phyloP scores from a whole-genome alignment of 2,888 invertebrate genomes.

The Odontocolon sp. region DNA sequence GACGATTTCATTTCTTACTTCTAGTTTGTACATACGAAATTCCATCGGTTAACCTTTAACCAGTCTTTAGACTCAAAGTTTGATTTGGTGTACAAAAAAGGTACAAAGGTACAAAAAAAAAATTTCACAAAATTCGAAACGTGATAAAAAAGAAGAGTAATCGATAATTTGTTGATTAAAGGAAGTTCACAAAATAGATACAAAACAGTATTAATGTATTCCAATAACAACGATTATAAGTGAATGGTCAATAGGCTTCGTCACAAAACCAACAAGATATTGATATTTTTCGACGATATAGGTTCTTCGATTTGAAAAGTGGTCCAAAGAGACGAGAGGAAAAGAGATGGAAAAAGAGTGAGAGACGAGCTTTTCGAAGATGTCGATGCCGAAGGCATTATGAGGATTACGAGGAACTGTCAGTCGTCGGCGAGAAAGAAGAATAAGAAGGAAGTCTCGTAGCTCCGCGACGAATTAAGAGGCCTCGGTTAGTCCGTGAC shows the following conservation, averaged over 20 bases:
- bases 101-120: too few species aligned
- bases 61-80: too few species aligned
- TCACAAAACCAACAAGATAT: background rate
- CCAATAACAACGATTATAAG: background rate
- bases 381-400: constrained; percentile 44
- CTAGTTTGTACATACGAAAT: too few species aligned
- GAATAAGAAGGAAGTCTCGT: constrained; percentile 10
- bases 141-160: too few species aligned
- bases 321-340: background rate
- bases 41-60: too few species aligned
- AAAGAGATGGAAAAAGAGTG: constrained; percentile 7
- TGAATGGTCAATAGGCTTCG: background rate
- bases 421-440: constrained; percentile 36
- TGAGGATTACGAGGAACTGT: constrained; percentile 60
- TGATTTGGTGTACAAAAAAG: too few species aligned
- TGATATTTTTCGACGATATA: constrained; percentile 31
- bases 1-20: background rate
- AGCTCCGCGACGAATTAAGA: constrained; percentile 55
- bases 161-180: too few species aligned
- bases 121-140: too few species aligned
- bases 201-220: too few species aligned
- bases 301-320: constrained; percentile 16
- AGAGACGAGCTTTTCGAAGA: constrained; percentile 44
- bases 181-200: too few species aligned
- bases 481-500: constrained; percentile 17